Evolutionary conservation across 2,797 vertebrate genomes (phyloP), one percentile per base, ranked within the genome.

Genomic region (Gobionotothen gibberifrons): DNA sequence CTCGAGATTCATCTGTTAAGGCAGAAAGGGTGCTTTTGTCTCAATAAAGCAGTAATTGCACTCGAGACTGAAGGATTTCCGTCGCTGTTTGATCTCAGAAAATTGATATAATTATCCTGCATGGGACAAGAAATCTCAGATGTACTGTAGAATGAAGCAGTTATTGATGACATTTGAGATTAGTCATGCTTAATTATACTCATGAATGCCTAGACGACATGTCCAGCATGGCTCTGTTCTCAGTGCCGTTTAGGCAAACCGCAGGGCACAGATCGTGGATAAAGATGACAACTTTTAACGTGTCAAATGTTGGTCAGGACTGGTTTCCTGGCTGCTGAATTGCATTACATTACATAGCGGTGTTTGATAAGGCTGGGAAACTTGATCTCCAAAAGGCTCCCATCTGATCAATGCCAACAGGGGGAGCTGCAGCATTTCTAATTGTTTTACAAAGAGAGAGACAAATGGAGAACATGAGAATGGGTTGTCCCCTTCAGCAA

Each of bases 371-470:
- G 85, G 58, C 64, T 64, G 42, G 43, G 19, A 19, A 70, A 78
- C 62, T 81, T 72, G 54, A 69, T 75, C 76, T 73, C 39, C 15
- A 36, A n/a, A 72, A 73, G 32, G 49, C 60, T 47, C n/a, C 55
- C 22, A 64, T 22, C 29, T 76, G 44, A 77, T 79, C 39, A 52
- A 16, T 15, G 58, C 82, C 93, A 92, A 89, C 59, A 94, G 93
- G 90, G 92, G 93, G 93, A 84, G 92, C 93, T 94, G 88, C 74
- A 88, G 89, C 74, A 92, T 94, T 93, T 93, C 85, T 79, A 77
- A 93, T 83, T 46, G 55, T 14, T 40, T 42, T 39, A 42, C 42
- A 52, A 12, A 19, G 39, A 49, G 2, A 40, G 56, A 36, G 43
- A 51, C 67, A 61, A 36, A 67, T 9, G 13, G 56, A 69, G 40